These are phyloP conservation scores for Manis pentadactyla DNA, from an alignment of 2,797 vertebrate species.

Conservation along the genomic window DNA sequence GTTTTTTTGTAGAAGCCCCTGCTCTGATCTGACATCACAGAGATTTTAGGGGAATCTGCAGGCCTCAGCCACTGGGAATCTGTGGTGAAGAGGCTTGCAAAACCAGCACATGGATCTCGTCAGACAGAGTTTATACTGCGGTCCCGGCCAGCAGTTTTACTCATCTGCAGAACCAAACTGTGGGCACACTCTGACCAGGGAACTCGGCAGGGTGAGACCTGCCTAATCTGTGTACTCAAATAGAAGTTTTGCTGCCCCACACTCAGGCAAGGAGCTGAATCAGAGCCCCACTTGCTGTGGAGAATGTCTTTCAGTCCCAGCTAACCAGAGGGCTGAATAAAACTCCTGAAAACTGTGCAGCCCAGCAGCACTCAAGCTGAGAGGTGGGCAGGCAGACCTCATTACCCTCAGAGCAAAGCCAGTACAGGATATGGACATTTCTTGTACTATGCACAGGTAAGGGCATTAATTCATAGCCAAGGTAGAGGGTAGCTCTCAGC, in stretches of 20 bases:
- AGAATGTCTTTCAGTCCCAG: not conserved
- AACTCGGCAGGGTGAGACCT: not conserved
- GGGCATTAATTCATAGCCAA: not conserved
- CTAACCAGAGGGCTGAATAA: not conserved
- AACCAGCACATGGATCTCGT: not conserved
- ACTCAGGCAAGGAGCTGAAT: not conserved
- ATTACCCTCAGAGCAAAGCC: not conserved
- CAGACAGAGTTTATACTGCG: not conserved
- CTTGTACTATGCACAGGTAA: not conserved
- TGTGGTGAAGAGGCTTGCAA: not conserved
- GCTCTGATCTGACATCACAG: not conserved
- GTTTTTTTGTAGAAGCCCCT: not conserved
- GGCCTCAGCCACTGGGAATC: not conserved
- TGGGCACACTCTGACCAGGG: not conserved
- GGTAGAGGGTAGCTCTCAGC: not conserved
- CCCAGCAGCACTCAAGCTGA: not conserved
- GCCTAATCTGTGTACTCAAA: not conserved
- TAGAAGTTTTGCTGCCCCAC: not conserved
- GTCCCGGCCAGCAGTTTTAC: not conserved
- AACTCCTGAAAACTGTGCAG: not conserved
- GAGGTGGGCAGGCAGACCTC: not conserved
- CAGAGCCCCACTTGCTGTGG: not conserved
- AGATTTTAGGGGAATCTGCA: not conserved
- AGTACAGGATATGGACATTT: not conserved
- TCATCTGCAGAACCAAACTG: not conserved